Conservation (phyloP, 2,113 vertebrate genomes). For the Thermophis baileyi region DNA sequence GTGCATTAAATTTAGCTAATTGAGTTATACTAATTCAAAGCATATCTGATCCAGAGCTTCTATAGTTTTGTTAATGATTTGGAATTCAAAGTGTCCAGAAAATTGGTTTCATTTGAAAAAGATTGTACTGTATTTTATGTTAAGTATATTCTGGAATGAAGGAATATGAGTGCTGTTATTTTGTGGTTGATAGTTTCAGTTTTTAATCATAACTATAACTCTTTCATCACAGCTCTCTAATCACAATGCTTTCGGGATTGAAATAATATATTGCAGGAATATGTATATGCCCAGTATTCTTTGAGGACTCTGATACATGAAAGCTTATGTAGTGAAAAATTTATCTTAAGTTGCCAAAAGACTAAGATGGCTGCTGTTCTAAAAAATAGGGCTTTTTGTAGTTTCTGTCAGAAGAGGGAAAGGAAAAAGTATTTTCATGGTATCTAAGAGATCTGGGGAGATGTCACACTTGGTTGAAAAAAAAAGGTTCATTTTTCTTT, state of each 20-base stretch:
- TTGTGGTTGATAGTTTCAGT: background rate
- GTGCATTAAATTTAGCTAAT: background rate
- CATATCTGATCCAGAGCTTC: background rate
- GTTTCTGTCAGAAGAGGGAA: background rate
- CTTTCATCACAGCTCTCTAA: background rate
- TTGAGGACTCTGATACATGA: background rate
- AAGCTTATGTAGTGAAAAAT: background rate
- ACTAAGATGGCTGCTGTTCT: background rate
- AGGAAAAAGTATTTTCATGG: background rate
- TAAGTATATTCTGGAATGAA: background rate
- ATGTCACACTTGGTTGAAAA: background rate
- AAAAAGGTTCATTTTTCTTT: background rate
- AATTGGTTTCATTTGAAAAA: background rate
- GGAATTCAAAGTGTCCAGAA: background rate
- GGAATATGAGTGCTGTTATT: background rate
- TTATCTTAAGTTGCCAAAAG: background rate
- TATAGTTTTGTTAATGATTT: background rate
- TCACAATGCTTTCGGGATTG: background rate
- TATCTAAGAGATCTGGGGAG: background rate
- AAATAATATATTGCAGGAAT: background rate
- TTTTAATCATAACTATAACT: background rate
- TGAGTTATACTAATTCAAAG: background rate
- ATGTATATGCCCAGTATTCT: background rate
- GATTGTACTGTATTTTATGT: background rate
- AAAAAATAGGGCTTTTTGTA: background rate